A percentile compares a stretch with the other conserved stretches of the same genome.
phyloP scores from a whole-genome alignment of 2,113 vertebrate genomes.

The Talpa occidentalis region DNA sequence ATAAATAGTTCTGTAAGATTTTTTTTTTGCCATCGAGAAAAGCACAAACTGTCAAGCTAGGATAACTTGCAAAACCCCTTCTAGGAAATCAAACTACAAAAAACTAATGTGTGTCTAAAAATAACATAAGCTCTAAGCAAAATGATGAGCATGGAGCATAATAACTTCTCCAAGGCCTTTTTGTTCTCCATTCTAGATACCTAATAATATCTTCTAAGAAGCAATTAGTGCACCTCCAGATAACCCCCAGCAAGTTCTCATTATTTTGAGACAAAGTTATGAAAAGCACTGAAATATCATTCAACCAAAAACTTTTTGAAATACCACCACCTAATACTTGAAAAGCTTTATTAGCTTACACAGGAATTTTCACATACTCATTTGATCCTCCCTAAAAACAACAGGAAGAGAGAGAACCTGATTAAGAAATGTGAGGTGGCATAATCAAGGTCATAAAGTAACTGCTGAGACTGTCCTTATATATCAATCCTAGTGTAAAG shows the following conservation, averaged over 20 bases:
- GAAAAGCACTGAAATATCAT: slow-evolving; percentile 26
- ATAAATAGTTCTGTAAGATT: not conserved
- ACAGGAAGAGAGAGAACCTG: not conserved
- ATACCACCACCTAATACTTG: not conserved
- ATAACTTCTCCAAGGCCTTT: not conserved
- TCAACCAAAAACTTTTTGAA: slow-evolving; percentile 26
- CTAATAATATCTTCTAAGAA: slow-evolving; percentile 5
- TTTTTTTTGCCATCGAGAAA: not conserved
- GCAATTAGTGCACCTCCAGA: not conserved
- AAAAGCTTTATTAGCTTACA: slow-evolving; percentile 42
- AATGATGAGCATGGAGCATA: slow-evolving; percentile 1
- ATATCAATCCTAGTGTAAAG: not conserved
- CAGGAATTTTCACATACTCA: not conserved
- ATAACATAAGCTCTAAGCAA: not conserved
- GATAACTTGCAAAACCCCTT: not conserved
- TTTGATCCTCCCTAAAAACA: not conserved
- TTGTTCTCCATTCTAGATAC: not conserved
- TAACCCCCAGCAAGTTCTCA: not conserved
- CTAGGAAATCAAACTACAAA: not conserved
- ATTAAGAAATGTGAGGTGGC: not conserved
- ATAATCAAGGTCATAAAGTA: slow-evolving; percentile 29
- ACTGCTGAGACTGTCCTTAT: not conserved
- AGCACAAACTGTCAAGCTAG: not conserved
- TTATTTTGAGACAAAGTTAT: not conserved
- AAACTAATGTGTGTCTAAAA: slow-evolving; percentile 1